Conservation (phyloP, 1,140 invertebrate genomes). For the Oppia nitens region DNA sequence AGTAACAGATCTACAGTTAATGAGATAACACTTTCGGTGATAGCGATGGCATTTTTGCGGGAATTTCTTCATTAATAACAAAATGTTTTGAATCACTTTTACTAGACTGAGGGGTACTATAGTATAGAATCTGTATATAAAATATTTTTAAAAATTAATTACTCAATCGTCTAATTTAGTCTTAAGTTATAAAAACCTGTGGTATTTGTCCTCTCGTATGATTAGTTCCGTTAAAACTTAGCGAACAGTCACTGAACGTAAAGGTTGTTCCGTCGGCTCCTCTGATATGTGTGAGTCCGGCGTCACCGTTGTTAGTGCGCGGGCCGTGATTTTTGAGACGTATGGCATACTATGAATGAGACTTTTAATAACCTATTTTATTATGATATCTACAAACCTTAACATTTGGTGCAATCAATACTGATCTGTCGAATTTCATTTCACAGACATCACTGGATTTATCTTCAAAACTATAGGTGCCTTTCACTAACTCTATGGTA, state of each 20-base stretch:
- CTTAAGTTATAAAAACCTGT: slow-evolving; percentile 48
- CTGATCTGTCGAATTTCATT: slow-evolving; percentile 72
- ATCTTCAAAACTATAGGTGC: slow-evolving; percentile 55
- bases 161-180: no score
- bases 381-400: background rate
- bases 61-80: background rate
- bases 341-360: slow-evolving; percentile 64
- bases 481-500: slow-evolving; percentile 49
- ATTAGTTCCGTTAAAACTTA: slow-evolving; percentile 91
- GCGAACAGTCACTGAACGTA: slow-evolving; percentile 72
- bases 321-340: slow-evolving; percentile 76
- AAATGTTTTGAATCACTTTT: background rate
- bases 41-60: slow-evolving; percentile 1
- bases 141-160: background rate
- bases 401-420: slow-evolving; percentile 54
- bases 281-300: slow-evolving; percentile 58
- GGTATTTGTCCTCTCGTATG: slow-evolving; percentile 85
- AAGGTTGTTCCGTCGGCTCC: slow-evolving; percentile 83
- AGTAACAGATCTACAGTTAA: slow-evolving; percentile 21
- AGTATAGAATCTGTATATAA: slow-evolving; percentile 44
- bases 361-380: background rate
- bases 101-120: slow-evolving; percentile 37
- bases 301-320: slow-evolving; percentile 78
- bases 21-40: slow-evolving; percentile 2
- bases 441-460: slow-evolving; percentile 49